Evolutionary conservation across 2,888 invertebrate genomes (phyloP), one percentile per base, ranked within the genome.

Genomic region (Tetragnatha montana): DNA sequence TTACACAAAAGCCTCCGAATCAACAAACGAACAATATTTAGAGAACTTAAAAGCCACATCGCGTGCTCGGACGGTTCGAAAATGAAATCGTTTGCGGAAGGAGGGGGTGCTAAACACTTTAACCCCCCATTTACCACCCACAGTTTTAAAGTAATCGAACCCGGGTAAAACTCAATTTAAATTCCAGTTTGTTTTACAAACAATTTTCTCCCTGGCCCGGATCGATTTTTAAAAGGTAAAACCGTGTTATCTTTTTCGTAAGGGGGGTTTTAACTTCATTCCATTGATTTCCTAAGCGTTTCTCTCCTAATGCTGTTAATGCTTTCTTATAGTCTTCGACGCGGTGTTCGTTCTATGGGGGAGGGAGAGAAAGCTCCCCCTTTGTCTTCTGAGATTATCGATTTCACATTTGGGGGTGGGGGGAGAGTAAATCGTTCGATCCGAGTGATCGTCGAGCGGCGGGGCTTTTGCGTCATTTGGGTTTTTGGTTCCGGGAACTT

Each of bases 131-230:
- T 74, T 81, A 78, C 70, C 87, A 87, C 87, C 87, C 86, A 21
- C 75, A 78, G 74, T 71, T 86, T 86, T 73, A 71, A 85, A 81
- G 89, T 85, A 89, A 89, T 89, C 89, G 89, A 89, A 83, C 89
- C 89, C 51, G 80, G 71, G 85, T 89, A 89, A 89, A 89, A 89
- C 89, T 89, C 89, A 89, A 89, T 89, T 89, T 89, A 89, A 89
- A 89, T 89, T 89, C 89, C 85, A 81, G 89, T 85, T 89, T 89
- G 89, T 89, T 89, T 89, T 89, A 89, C 89, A 89, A 89, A 89
- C 89, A 89, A 89, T 89, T 89, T 89, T 89, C 89, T 85, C 85
- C 74, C 81, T 75, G n/a, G 22, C 21, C 10, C 14, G 70, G 89
- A 89, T 89, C 89, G 89, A 89, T 89, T 83, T 83, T 87, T 88